Evolutionary conservation across 2,113 vertebrate genomes (phyloP).

Genomic region (Phyllostomus hastatus): DNA sequence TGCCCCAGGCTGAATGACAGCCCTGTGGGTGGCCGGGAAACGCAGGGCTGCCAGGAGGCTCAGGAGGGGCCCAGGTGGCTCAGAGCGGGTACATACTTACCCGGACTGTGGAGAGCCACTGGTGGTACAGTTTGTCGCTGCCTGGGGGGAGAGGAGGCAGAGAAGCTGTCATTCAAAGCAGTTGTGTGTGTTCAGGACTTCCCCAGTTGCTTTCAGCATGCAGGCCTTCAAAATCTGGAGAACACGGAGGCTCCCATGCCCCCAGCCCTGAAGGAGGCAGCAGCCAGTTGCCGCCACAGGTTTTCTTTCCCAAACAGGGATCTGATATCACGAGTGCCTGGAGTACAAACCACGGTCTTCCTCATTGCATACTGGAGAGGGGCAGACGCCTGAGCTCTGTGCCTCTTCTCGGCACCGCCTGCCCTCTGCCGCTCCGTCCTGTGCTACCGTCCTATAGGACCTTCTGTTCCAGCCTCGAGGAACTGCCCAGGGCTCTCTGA

Average conservation of each 20-base stretch:
- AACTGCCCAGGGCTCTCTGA: not conserved
- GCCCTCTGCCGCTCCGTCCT: not conserved
- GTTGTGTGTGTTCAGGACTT: not conserved
- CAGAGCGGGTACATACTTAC: slow-evolving; percentile 79
- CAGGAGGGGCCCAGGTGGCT: not conserved
- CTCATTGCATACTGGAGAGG: not conserved
- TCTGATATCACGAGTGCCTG: not conserved
- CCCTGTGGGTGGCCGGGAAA: not conserved
- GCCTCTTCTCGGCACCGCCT: too few species aligned
- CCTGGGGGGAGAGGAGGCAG: slow-evolving; percentile 80
- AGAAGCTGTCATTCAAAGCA: not conserved
- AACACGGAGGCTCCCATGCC: not conserved
- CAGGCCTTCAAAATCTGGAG: not conserved
- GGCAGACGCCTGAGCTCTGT: not conserved
- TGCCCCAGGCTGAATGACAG: not conserved
- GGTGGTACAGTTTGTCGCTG: slow-evolving; percentile 95
- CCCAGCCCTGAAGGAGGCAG: not conserved
- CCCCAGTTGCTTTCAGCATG: not conserved
- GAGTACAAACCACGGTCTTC: not conserved
- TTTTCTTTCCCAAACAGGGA: not conserved
- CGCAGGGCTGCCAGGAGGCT: not conserved
- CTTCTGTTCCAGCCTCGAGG: not conserved
- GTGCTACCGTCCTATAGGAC: not conserved
- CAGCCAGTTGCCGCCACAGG: not conserved
- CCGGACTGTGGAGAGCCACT: slow-evolving; percentile 98